Percentiles rank a stretch among this genome's conserved stretches.
Conservation (phyloP, 2,888 invertebrate genomes). For the Volucella inanis region DNA sequence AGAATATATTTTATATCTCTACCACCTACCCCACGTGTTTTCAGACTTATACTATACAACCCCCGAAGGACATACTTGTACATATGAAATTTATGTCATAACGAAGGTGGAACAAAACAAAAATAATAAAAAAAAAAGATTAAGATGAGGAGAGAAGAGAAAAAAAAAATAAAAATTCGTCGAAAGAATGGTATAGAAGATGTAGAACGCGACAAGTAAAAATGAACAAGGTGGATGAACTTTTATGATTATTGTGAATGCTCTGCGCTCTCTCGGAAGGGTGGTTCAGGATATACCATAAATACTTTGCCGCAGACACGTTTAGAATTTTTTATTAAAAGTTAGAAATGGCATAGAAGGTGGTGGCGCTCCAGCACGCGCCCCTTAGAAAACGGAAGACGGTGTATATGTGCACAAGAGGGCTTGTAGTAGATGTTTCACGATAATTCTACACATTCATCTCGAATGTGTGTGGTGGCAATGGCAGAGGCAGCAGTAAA, state of each 20-base stretch:
- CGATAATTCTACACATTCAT: conserved; percentile 65
- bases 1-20: conserved; percentile 43
- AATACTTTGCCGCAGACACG: conserved; percentile 54
- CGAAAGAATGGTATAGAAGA: not conserved
- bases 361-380: conserved; percentile 33
- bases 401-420: conserved; percentile 15
- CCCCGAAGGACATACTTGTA: conserved; percentile 28
- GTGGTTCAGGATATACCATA: conserved; percentile 3
- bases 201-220: conserved; percentile 55
- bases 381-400: conserved; percentile 5
- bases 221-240: conserved; percentile 74
- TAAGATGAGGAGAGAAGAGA: not conserved
- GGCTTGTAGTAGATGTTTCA: conserved; percentile 44
- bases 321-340: conserved; percentile 67
- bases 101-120: conserved; percentile 26
- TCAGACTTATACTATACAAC: conserved; percentile 13
- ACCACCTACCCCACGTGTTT: not conserved
- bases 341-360: conserved; percentile 1
- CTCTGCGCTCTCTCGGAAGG: conserved; percentile 32
- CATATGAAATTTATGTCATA: conserved; percentile 51
- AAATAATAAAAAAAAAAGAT: conserved; percentile 24
- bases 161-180: conserved; percentile 6
- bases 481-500: conserved; percentile 32
- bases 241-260: conserved; percentile 69
- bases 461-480: conserved; percentile 57